These are phyloP conservation scores for Prosapia bicincta DNA, from an alignment of 2,888 invertebrate species.

Conservation along the genomic window DNA sequence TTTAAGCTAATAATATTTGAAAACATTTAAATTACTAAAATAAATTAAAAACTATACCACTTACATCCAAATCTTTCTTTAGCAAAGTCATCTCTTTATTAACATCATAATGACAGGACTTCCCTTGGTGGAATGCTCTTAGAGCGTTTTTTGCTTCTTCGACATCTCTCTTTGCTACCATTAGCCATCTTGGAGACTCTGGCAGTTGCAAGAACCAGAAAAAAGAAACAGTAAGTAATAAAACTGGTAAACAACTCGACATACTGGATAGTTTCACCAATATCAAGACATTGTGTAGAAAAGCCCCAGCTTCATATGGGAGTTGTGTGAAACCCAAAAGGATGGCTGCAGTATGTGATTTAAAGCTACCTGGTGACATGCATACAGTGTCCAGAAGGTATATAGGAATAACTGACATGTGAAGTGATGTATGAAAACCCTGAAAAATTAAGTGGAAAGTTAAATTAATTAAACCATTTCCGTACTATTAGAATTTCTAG, in stretches of 20 bases:
- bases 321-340: conserved; percentile 7
- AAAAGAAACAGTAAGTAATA: neutral
- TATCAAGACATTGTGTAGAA: neutral
- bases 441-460: conserved; percentile 4
- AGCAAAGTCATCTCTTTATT: neutral
- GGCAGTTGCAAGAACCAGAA: neutral
- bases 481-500: neutral
- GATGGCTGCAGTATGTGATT: neutral
- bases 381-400: conserved; percentile 15
- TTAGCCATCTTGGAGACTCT: conserved; percentile 12
- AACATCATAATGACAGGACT: neutral
- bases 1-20: too few relatives aligned
- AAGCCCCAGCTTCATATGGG: neutral
- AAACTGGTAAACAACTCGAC: neutral
- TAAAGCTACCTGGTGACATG: neutral
- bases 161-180: neutral
- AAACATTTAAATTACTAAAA: too few relatives aligned
- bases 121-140: neutral
- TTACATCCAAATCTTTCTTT: conserved; percentile 4
- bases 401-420: conserved; percentile 1
- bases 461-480: neutral
- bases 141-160: neutral
- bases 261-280: neutral
- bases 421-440: neutral
- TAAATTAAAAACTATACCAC: neutral